Evolutionary conservation across 2,113 vertebrate genomes (phyloP).

Genomic region (Lepus timidus): DNA sequence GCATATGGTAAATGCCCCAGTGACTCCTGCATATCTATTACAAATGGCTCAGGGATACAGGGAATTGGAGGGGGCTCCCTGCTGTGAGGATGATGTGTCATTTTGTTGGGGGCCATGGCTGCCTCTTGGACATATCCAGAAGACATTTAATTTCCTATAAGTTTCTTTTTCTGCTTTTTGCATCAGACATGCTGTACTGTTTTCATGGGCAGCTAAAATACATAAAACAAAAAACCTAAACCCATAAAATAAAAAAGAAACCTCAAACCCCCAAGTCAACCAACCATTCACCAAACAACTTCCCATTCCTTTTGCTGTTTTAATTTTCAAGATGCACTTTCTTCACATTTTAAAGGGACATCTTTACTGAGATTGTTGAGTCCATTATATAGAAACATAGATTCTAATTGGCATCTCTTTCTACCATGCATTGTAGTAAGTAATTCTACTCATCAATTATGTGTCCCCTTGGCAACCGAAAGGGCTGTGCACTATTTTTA

Average conservation of each 20-base stretch:
- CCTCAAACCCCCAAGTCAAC: constrained; percentile 24
- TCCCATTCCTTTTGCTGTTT: constrained; percentile 48
- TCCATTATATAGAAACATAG: constrained; percentile 66
- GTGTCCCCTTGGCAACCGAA: constrained; percentile 75
- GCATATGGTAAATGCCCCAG: constrained; percentile 49
- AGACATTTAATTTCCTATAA: constrained; percentile 65
- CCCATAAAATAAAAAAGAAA: constrained; percentile 42
- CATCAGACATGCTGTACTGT: constrained; percentile 47
- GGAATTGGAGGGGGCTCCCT: constrained; percentile 24
- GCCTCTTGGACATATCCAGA: constrained; percentile 49
- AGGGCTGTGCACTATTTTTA: constrained; percentile 71
- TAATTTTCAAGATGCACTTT: constrained; percentile 51
- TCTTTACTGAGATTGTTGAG: constrained; percentile 55
- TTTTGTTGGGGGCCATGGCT: constrained; percentile 55
- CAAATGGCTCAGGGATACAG: constrained; percentile 55
- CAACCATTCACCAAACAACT: neutral
- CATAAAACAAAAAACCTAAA: constrained; percentile 9
- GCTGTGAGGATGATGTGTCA: constrained; percentile 40
- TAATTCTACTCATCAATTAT: constrained; percentile 72
- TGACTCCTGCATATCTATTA: constrained; percentile 55
- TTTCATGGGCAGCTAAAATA: constrained; percentile 58
- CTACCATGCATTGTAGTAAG: constrained; percentile 54
- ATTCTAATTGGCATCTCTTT: constrained; percentile 71
- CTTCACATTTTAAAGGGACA: constrained; percentile 43
- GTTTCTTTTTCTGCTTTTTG: constrained; percentile 60